Evolutionary conservation across 2,113 vertebrate genomes (phyloP).

Genomic region (Osmerus eperlanus): DNA sequence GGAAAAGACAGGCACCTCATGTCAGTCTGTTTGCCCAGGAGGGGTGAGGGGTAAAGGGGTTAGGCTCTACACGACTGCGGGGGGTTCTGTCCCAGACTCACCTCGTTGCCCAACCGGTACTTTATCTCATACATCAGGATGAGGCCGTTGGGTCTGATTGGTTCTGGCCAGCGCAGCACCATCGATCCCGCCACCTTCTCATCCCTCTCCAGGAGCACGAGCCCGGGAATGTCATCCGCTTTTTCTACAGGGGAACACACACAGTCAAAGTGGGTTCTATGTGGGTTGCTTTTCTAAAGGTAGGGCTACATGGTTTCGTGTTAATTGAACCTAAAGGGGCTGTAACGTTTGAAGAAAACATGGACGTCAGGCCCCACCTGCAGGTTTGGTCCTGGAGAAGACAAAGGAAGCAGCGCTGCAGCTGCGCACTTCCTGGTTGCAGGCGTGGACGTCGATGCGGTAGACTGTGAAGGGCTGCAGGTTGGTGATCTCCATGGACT

Average conservation of each 20-base stretch:
- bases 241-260: slow-evolving; percentile 71
- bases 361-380: slow-evolving; percentile 73
- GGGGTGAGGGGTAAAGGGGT: not conserved
- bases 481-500: slow-evolving; percentile 83
- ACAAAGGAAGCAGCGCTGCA: slow-evolving; percentile 94
- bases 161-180: slow-evolving; percentile 87
- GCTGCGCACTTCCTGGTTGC: slow-evolving; percentile 87
- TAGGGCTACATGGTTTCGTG: no score
- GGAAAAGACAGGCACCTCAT: slow-evolving; percentile 24
- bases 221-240: slow-evolving; percentile 91
- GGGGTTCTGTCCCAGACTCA: slow-evolving; percentile 53
- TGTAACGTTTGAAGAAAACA: not conserved
- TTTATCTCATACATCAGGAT: slow-evolving; percentile 97
- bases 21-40: slow-evolving; percentile 2
- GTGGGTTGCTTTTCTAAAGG: no score
- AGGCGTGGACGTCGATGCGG: slow-evolving; percentile 95
- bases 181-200: slow-evolving; percentile 83
- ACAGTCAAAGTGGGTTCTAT: not conserved
- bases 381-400: slow-evolving; percentile 93
- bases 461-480: slow-evolving; percentile 92
- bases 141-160: slow-evolving; percentile 86
- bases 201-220: slow-evolving; percentile 75
- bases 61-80: not conserved
- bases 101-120: slow-evolving; percentile 84
- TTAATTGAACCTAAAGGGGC: no score